Conservation (phyloP, 1,140 invertebrate genomes). For the Eupristina koningsbergeri region DNA sequence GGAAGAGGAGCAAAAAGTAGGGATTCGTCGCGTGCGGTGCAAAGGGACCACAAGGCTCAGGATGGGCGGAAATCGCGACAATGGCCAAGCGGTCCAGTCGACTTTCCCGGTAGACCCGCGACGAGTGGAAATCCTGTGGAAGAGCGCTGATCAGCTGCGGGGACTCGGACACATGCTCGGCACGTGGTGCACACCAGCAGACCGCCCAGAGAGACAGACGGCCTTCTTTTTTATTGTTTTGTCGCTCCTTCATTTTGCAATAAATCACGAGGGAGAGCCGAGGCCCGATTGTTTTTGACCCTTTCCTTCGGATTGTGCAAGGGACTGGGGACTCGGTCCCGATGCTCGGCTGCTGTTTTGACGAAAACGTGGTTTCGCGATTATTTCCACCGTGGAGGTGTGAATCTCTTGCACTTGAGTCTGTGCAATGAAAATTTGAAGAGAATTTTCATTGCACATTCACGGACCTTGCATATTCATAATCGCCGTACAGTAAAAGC, state of each 20-base stretch:
- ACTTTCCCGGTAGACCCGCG: slow-evolving; percentile 8
- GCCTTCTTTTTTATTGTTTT: slow-evolving; percentile 13
- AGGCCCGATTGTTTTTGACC: slow-evolving; percentile 32
- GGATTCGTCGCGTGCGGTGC: neutral
- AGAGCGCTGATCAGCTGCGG: slow-evolving; percentile 54
- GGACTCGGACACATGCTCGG: slow-evolving; percentile 54
- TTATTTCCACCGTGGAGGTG: neutral
- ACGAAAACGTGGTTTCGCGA: slow-evolving; percentile 18
- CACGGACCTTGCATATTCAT: no score
- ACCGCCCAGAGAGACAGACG: slow-evolving; percentile 33
- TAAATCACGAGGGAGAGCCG: slow-evolving; percentile 28
- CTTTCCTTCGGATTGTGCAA: neutral
- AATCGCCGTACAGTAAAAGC: no score
- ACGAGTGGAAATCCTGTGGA: slow-evolving; percentile 20
- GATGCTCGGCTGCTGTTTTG: slow-evolving; percentile 10
- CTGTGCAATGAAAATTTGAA: neutral
- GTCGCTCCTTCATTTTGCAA: slow-evolving; percentile 16
- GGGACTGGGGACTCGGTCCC: neutral
- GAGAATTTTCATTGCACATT: no score
- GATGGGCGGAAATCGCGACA: slow-evolving; percentile 16
- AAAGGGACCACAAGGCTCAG: neutral
- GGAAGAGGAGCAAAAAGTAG: neutral
- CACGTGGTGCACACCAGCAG: slow-evolving; percentile 52
- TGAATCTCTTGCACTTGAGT: neutral
- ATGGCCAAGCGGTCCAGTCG: neutral